A percentile compares a stretch with the other conserved stretches of the same genome.
Evolutionary conservation across 1,140 invertebrate species (phyloP).

Genomic region (Nilaparvata lugens): DNA sequence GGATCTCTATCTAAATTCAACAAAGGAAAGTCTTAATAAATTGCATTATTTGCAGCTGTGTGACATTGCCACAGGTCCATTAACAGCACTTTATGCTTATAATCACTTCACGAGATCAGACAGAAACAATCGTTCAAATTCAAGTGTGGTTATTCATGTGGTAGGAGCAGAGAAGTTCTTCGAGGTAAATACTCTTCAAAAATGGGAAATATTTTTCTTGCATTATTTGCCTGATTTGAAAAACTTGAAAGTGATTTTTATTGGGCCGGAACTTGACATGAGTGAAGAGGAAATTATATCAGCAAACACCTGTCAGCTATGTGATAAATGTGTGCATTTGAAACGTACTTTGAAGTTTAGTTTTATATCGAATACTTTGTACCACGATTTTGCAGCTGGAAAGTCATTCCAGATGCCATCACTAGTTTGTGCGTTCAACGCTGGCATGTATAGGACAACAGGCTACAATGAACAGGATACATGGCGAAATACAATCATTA

Average conservation of each 20-base stretch:
- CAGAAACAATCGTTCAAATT: constrained; percentile 22
- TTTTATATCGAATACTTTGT: constrained; percentile 45
- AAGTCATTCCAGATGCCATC: constrained; percentile 42
- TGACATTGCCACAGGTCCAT: constrained; percentile 50
- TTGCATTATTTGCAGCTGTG: constrained; percentile 46
- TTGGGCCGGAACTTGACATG: constrained; percentile 51
- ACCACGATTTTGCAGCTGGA: constrained; percentile 45
- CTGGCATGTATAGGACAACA: constrained; percentile 53
- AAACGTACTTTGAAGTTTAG: constrained; percentile 40
- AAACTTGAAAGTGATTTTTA: constrained; percentile 45
- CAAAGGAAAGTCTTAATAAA: constrained; percentile 11
- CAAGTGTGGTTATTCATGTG: constrained; percentile 41
- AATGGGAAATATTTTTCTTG: constrained; percentile 60
- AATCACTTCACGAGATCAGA: constrained; percentile 31
- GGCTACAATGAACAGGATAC: constrained; percentile 49
- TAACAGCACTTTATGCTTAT: constrained; percentile 49
- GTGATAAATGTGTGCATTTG: constrained; percentile 36
- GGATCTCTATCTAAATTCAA: constrained; percentile 19
- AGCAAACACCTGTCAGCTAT: constrained; percentile 37
- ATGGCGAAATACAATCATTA: constrained; percentile 50
- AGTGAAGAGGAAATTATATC: constrained; percentile 38
- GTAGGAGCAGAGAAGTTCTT: constrained; percentile 60
- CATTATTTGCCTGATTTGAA: constrained; percentile 48
- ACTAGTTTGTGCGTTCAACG: constrained; percentile 59
- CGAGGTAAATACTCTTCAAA: constrained; percentile 51